Base-by-base conservation (phyloP, 2,888 invertebrate genomes). In the Conchocele bisecta region DNA sequence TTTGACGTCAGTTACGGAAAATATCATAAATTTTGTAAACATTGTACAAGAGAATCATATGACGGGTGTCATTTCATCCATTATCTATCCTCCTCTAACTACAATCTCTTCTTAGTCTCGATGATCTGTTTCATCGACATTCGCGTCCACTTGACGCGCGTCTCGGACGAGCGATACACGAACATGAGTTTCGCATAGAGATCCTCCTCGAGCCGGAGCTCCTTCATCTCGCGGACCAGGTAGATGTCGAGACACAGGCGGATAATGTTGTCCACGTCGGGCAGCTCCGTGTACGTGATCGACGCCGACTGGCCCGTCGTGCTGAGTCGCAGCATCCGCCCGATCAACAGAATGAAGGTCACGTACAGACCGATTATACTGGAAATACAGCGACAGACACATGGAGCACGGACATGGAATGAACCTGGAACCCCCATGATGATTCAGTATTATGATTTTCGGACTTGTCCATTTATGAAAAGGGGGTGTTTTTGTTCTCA, bases 101-200 rank as follows among this genome's bases (percentile, higher is more conserved):
- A 71, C 44, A 77, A 33, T 26, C 68, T 71, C 69, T 85, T 83
- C 60, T 84, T 83, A 24, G 73, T 71, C 22, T 78, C 79, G 24
- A 81, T 56, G 24, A 83, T 71, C 17, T 79, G 75, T 28, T 79
- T 68, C 42, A 46, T 64, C 22, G 76, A 81, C n/a, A 86, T 74
- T 39, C 88, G 80, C 13, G 94, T 94, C 93, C 93, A 94, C 85
- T 93, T 93, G 83, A 99, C 98, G 91, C 99, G 94, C 24, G 98
- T 99, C 90, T 98, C 98, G 5, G 99, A 98, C 29, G 98, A 91
- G 37, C 99, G 95, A 92, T 98, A 99, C 83, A 99, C 94, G 96
- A 99, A 99, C 89, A 99, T 95, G 60, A 99, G 93, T 93, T 99
- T 99, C 68, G 99, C 98, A 92, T 98, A 99, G 33, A 99, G 94